Conservation (phyloP, 2,797 vertebrate species). For the Rhodeus uyekii region DNA sequence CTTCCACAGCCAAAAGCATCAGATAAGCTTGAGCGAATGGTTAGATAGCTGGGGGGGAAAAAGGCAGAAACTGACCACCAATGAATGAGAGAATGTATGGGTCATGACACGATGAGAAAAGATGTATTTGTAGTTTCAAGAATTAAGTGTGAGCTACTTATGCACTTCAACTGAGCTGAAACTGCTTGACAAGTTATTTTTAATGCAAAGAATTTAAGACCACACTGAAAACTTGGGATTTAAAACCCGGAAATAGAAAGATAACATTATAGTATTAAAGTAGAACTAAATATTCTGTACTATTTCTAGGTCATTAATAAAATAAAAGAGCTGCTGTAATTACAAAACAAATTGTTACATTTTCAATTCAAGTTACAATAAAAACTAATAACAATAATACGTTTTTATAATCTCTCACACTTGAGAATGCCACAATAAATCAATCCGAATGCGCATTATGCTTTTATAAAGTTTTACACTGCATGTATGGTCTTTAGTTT, state of each 20-base stretch:
- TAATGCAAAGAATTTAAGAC: not conserved
- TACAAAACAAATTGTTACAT: not conserved
- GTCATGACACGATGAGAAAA: slow-evolving; percentile 12
- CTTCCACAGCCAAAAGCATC: slow-evolving; percentile 11
- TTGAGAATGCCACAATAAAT: not conserved
- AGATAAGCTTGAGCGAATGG: slow-evolving; percentile 17
- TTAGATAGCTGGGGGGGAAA: not conserved
- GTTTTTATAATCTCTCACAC: no score
- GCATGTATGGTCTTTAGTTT: not conserved
- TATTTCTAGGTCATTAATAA: not conserved
- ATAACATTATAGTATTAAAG: not conserved
- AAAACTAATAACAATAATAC: not conserved
- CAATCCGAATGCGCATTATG: not conserved
- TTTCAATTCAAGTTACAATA: not conserved
- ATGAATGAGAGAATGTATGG: not conserved
- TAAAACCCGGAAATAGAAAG: not conserved
- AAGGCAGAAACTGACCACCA: slow-evolving; percentile 15
- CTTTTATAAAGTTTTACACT: not conserved
- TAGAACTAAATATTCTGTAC: not conserved
- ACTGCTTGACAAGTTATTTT: not conserved
- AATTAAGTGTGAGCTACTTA: slow-evolving; percentile 1
- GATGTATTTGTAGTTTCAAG: not conserved
- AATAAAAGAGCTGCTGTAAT: no score
- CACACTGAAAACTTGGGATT: not conserved
- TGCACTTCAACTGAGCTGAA: not conserved